Base-by-base conservation (phyloP, 1,140 invertebrate species). In the Bicyclus anynana region DNA sequence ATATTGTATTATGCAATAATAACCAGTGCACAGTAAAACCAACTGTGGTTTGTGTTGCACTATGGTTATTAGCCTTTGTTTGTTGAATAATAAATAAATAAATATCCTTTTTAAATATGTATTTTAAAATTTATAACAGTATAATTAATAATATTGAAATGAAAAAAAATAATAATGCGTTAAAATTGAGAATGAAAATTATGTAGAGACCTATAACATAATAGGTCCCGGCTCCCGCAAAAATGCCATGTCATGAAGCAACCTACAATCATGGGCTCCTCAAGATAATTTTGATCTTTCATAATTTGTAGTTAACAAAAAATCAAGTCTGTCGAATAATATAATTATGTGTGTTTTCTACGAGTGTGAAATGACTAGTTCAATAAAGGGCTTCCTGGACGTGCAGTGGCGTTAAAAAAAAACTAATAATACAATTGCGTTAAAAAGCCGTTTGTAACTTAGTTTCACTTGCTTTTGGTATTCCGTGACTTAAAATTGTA, bases 311-410 rank as follows among this genome's bases (percentile, higher is more conserved):
- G 77, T 62, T 72, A 72, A 81, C 75, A 82, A 82, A 84, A 80
- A 82, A 78, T 69, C 62, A 63, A 65, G 65, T 69, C 70, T 71
- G 69, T 72, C 69, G 76, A 81, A 80, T 80, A 74, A 80, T 82
- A 69, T 84, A 82, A 84, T 84, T 84, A 84, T 82, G 77, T 80
- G 52, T 80, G 78, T 79, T 77, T 78, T 77, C 74, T 74, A 72
- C 65, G 69, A 74, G 77, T 80, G 77, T 80, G 74, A 84, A 84
- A 84, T 79, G 71, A 82, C 74, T 78, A 84, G 81, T 81, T 82
- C 78, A 82, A 81, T 84, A 74, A n/a, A 70, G 65, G 47, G 56
- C 67, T 70, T 63, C 62, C 74, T 62, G 59, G 37, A 13, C 35
- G 27, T 40, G 47, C 42, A 13, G 26, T 48, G 38, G 42, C 14